phyloP scores from a whole-genome alignment of 2,888 invertebrate genomes.

The Panzeria rudis region DNA sequence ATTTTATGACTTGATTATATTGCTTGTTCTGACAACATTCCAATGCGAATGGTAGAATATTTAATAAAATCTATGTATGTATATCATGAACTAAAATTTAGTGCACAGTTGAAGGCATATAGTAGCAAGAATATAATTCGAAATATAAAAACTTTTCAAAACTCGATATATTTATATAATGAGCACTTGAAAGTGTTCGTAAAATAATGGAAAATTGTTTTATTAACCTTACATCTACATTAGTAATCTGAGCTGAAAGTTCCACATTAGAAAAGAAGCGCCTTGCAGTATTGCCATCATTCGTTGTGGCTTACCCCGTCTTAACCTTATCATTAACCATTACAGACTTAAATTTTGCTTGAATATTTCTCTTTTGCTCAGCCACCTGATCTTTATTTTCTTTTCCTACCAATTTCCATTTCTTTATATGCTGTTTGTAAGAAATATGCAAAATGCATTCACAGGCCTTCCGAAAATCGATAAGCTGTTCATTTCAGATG shows the following conservation, averaged over 20 bases:
- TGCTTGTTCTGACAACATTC: slow-evolving; percentile 30
- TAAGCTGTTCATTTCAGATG: too few relatives aligned
- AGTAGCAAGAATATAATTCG: not conserved
- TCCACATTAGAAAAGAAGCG: too few relatives aligned
- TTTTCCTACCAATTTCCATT: too few relatives aligned
- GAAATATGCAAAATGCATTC: too few relatives aligned
- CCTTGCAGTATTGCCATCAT: too few relatives aligned
- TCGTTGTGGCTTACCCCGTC: too few relatives aligned
- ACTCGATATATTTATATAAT: slow-evolving; percentile 49
- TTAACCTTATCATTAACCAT: too few relatives aligned
- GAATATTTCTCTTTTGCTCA: too few relatives aligned
- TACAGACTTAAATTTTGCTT: too few relatives aligned
- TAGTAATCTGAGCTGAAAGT: not conserved
- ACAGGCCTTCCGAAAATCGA: too few relatives aligned
- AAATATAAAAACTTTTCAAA: slow-evolving; percentile 30
- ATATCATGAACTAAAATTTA: slow-evolving; percentile 11
- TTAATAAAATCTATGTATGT: slow-evolving; percentile 24
- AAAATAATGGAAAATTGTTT: slow-evolving; percentile 40
- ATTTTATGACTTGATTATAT: slow-evolving; percentile 38
- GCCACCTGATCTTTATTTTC: too few relatives aligned
- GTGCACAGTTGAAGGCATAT: slow-evolving; percentile 18
- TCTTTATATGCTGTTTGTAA: too few relatives aligned
- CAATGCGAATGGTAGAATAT: slow-evolving; percentile 35
- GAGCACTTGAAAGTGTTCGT: slow-evolving; percentile 42
- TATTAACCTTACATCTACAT: slow-evolving; percentile 35